Conservation (phyloP, 1,140 invertebrate genomes). For the Chlorops oryzae region DNA sequence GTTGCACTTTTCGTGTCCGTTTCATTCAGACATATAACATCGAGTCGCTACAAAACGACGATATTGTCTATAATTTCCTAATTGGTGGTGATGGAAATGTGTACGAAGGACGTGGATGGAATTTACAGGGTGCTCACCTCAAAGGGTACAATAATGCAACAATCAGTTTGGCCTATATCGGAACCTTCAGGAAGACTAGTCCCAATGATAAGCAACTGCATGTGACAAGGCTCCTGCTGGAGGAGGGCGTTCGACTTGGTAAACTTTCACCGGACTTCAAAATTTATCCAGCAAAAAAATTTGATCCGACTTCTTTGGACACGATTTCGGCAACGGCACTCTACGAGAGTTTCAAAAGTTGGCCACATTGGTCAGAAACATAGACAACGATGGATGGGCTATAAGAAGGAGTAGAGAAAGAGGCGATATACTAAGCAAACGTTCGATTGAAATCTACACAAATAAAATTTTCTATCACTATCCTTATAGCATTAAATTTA, state of each 20-base stretch:
- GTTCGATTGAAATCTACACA: too few relatives aligned
- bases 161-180: conserved; percentile 56
- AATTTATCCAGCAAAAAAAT: conserved; percentile 57
- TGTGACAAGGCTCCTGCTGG: conserved; percentile 53
- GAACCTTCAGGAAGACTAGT: conserved; percentile 48
- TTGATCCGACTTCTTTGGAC: conserved; percentile 56
- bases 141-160: conserved; percentile 55
- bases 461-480: too few relatives aligned
- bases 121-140: conserved; percentile 54
- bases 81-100: conserved; percentile 60
- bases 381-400: too few relatives aligned
- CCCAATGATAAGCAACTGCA: conserved; percentile 54
- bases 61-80: conserved; percentile 60
- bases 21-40: conserved; percentile 68
- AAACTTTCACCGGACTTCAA: conserved; percentile 56
- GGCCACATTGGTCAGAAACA: conserved; percentile 53
- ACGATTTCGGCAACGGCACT: conserved; percentile 60
- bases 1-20: conserved; percentile 53
- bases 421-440: too few relatives aligned
- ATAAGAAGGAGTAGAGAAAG: too few relatives aligned
- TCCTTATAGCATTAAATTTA: too few relatives aligned
- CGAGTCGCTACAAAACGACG: conserved; percentile 55
- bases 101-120: conserved; percentile 62
- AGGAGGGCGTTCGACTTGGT: conserved; percentile 52
- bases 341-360: conserved; percentile 54